These are phyloP conservation scores for Cottoperca gobio DNA, from an alignment of 2,797 vertebrate species.

Conservation along the genomic window DNA sequence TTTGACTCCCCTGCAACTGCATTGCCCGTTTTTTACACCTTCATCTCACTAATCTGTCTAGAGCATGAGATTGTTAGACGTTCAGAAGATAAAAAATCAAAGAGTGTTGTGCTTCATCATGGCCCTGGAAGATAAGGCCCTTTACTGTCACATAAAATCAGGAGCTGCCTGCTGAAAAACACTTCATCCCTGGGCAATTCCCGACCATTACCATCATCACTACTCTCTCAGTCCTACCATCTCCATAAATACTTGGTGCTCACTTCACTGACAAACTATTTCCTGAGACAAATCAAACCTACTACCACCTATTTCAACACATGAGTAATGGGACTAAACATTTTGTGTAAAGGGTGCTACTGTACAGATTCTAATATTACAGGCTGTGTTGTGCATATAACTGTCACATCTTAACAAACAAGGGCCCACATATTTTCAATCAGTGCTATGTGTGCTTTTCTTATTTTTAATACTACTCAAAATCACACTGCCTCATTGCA, in stretches of 20 bases:
- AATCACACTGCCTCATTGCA: conserved; percentile 22
- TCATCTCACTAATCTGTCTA: conserved; percentile 76
- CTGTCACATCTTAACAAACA: neutral
- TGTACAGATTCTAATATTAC: neutral
- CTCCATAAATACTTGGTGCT: conserved; percentile 56
- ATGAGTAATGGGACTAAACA: conserved; percentile 17
- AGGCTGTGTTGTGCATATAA: neutral
- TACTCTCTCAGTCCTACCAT: conserved; percentile 49
- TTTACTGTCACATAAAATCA: conserved; percentile 82
- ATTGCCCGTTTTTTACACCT: conserved; percentile 67
- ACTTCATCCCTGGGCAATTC: conserved; percentile 67
- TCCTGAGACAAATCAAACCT: conserved; percentile 45
- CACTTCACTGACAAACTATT: conserved; percentile 55
- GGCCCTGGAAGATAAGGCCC: conserved; percentile 77
- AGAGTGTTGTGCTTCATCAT: conserved; percentile 76
- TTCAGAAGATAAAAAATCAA: conserved; percentile 79
- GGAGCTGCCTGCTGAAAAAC: conserved; percentile 70
- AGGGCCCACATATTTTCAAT: neutral
- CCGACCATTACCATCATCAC: conserved; percentile 66
- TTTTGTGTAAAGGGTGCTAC: neutral
- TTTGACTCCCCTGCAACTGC: conserved; percentile 54
- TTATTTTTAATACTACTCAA: conserved; percentile 2
- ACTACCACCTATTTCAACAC: conserved; percentile 32
- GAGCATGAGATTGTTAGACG: conserved; percentile 73
- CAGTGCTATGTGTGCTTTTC: neutral